Base-by-base conservation (phyloP, 2,888 invertebrate species). In the Dolichomitus sp. region DNA sequence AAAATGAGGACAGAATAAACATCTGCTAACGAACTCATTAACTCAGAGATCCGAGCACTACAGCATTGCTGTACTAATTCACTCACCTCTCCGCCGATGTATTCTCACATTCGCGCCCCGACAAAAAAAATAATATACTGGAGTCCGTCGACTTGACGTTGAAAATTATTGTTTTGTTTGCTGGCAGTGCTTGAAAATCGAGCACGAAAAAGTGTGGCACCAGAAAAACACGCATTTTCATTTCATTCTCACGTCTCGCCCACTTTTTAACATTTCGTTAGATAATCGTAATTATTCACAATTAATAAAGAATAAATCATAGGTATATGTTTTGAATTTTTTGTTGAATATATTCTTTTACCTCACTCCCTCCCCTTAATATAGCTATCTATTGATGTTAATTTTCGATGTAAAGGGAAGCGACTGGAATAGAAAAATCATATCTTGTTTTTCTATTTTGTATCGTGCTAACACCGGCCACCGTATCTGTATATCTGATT, bases 21-120 rank as follows among this genome's bases (percentile, higher is more conserved):
- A 76, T 61, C 52, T 65, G 57, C 76, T 81, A 81, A 81, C 52
- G 81, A 81, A 81, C 76, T 81, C 81, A 81, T 81, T 81, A 76
- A 81, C 72, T 59, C 59, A 81, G 59, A 72, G 66, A 66, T 14
- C 19, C 42, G 1, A n/a, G 57, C 5, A 27, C 14, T 19, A 30
- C 52, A 48, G 33, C 52, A 9, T 37, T 37, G 37, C 27, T 4
- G 45, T 23, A 37, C 19, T 50, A 50, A 68, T 37, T 11, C 37
- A 27, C 68, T 37, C 37, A n/a, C 14, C 17, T 33, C 68, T 52
- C 23, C 19, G 37, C 37, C 52, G 37, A 33, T 68, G 68, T 17
- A 33, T 19, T 50, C 68, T 19, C 52, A 52, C 19, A 33, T 50
- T 52, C 33, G 19, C 37, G 23, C 12, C 14, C 19, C 33, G 6